These are phyloP conservation scores for Urechis unicinctus DNA, from an alignment of 2,888 invertebrate genomes.

Conservation along the genomic window DNA sequence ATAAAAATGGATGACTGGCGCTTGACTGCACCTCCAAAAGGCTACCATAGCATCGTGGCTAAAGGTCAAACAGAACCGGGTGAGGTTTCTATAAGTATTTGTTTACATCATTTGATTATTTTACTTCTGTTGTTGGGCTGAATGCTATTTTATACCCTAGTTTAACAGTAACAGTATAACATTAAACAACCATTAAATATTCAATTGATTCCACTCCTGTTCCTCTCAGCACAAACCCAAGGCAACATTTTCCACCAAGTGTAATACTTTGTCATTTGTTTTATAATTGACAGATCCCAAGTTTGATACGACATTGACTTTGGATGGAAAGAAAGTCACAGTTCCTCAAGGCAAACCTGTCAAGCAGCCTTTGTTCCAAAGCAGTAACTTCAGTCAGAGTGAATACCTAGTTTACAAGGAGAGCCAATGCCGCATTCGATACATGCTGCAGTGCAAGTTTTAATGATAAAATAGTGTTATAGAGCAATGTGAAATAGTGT, in stretches of 20 bases:
- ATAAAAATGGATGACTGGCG: constrained; percentile 35
- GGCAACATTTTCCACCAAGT: neutral
- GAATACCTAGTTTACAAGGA: constrained; percentile 51
- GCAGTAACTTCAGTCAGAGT: constrained; percentile 43
- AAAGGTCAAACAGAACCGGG: constrained; percentile 46
- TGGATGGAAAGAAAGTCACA: constrained; percentile 41
- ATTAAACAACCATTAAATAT: too few relatives aligned
- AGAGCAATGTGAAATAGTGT: too few relatives aligned
- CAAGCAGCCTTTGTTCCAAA: constrained; percentile 12
- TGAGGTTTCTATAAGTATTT: constrained; percentile 12
- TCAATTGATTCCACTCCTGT: too few relatives aligned
- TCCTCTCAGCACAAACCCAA: neutral
- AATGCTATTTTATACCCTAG: too few relatives aligned
- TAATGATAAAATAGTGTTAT: too few relatives aligned
- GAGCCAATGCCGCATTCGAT: constrained; percentile 46
- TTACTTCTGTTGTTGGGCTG: neutral
- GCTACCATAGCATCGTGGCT: constrained; percentile 46
- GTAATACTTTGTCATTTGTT: neutral
- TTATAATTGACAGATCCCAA: constrained; percentile 34
- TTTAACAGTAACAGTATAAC: too few relatives aligned
- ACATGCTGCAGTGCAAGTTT: constrained; percentile 29
- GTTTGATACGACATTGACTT: constrained; percentile 29
- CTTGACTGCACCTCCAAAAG: constrained; percentile 44
- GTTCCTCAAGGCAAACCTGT: constrained; percentile 48
- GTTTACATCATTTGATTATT: neutral